phyloP scores from a whole-genome alignment of 2,113 vertebrate genomes.

The Turdus rufiventris region DNA sequence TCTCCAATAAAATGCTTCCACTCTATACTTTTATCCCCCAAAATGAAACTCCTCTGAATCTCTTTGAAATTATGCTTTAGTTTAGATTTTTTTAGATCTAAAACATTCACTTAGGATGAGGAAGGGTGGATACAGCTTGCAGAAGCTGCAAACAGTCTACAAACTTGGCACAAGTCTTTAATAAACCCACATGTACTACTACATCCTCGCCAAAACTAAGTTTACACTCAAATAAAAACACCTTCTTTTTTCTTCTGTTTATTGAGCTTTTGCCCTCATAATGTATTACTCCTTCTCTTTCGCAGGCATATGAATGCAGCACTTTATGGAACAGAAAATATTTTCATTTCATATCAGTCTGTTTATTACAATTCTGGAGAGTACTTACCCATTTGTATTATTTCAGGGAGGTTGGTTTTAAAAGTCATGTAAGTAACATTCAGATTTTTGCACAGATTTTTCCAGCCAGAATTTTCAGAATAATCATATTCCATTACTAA shows the following conservation, averaged over 20 bases:
- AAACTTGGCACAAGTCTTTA: not conserved
- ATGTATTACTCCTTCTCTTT: not conserved
- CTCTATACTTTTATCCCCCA: fast-evolving
- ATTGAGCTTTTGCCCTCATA: not conserved
- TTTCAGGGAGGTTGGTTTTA: constrained; percentile 70
- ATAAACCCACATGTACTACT: not conserved
- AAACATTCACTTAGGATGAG: not conserved
- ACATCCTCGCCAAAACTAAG: not conserved
- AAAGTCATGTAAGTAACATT: constrained; percentile 78
- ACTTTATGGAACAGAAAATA: not conserved
- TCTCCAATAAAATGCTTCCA: not conserved
- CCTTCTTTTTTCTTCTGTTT: not conserved
- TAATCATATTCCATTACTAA: constrained; percentile 86
- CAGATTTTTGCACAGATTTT: constrained; percentile 74
- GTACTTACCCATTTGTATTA: constrained; percentile 61
- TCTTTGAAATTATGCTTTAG: not conserved
- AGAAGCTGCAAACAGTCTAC: not conserved
- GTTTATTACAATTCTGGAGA: not conserved
- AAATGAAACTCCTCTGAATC: not conserved
- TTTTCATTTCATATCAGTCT: not conserved
- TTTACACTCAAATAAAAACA: not conserved
- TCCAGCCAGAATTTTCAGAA: constrained; percentile 80
- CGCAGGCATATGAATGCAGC: not conserved
- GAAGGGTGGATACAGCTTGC: not conserved
- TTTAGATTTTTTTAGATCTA: not conserved